Evolutionary conservation across 2,888 invertebrate genomes (phyloP).

Genomic region (Cheilosia pagana): DNA sequence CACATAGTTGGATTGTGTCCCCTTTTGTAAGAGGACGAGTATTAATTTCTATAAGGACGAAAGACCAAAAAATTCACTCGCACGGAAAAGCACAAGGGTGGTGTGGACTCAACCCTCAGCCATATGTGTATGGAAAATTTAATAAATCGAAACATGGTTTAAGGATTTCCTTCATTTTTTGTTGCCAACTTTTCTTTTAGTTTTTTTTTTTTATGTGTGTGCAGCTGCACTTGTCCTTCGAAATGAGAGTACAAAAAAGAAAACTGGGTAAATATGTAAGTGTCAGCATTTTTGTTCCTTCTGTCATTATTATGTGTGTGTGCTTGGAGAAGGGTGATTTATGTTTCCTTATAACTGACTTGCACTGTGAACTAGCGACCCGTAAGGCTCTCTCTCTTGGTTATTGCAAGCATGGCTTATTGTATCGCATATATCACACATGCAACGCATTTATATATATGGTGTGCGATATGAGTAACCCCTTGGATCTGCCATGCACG

Average conservation of each 20-base stretch:
- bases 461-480: conserved; percentile 31
- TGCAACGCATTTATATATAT: conserved; percentile 16
- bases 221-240: conserved; percentile 73
- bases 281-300: conserved; percentile 65
- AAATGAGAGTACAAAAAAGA: conserved; percentile 32
- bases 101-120: conserved; percentile 9
- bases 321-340: conserved; percentile 57
- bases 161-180: conserved; percentile 55
- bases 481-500: conserved; percentile 5
- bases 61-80: conserved; percentile 65
- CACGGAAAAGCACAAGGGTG: conserved; percentile 60
- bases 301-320: conserved; percentile 43
- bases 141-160: conserved; percentile 75
- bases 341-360: conserved; percentile 63
- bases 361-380: conserved; percentile 59
- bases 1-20: conserved; percentile 59
- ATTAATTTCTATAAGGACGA: conserved; percentile 59
- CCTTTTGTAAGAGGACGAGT: conserved; percentile 7
- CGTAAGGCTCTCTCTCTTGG: conserved; percentile 39
- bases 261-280: conserved; percentile 44
- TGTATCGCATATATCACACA: conserved; percentile 68
- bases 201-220: conserved; percentile 23
- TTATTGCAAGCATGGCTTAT: conserved; percentile 46
- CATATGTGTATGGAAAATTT: conserved; percentile 55
- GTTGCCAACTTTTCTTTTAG: not conserved